Conservation (phyloP, 2,113 vertebrate species). For the Bos taurus region ARS-UCD2.0 NC_037328.1:49017001-49017500, state of each 20-base stretch:
- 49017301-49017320: neutral
- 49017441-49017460: neutral
- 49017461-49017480: neutral
- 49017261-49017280: neutral
- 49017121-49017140: neutral
- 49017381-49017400: neutral
- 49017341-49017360: neutral
- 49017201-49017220: neutral
- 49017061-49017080: neutral
- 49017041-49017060: neutral
- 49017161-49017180: neutral
- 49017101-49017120: neutral
- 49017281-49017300: neutral
- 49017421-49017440: neutral
- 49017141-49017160: neutral
- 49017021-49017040: neutral
- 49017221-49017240: neutral
- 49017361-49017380: neutral
- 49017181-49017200: neutral
- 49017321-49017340: neutral
- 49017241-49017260: neutral
- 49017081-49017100: neutral
- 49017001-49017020: neutral
- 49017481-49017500: fast-evolving
- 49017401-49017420: neutral